phyloP scores from a whole-genome alignment of 2,888 invertebrate genomes.

The Galeruca laticollis region DNA sequence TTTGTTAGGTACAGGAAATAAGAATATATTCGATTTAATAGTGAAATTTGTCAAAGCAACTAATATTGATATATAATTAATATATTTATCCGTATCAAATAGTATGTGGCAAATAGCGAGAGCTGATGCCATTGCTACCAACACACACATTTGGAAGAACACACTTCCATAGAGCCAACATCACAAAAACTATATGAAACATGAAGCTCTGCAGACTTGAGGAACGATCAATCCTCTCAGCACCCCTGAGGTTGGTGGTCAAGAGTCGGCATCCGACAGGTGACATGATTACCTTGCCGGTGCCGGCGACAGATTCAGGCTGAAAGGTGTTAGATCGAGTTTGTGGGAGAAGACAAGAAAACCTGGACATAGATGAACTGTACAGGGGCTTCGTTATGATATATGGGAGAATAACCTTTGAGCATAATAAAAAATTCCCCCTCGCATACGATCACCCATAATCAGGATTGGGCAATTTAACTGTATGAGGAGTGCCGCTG shows the following conservation, averaged over 20 bases:
- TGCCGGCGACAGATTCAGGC: too few species aligned
- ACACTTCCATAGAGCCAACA: not conserved
- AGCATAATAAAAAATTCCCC: not conserved
- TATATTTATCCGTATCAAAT: too few species aligned
- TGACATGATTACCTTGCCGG: too few species aligned
- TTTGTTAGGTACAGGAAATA: too few species aligned
- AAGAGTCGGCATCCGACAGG: too few species aligned
- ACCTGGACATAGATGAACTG: too few species aligned
- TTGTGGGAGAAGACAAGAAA: not conserved
- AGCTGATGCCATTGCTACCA: too few species aligned
- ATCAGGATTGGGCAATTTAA: not conserved
- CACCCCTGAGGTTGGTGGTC: not conserved
- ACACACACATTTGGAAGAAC: not conserved
- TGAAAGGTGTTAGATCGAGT: too few species aligned
- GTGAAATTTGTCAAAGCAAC: too few species aligned
- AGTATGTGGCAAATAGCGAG: too few species aligned
- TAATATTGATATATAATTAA: too few species aligned
- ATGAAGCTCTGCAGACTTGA: slow-evolving; percentile 33
- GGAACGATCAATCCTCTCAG: not conserved
- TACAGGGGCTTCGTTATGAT: not conserved
- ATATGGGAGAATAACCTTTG: not conserved
- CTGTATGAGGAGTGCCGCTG: not conserved
- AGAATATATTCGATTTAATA: too few species aligned
- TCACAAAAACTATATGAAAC: not conserved
- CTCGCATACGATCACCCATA: not conserved